Evolutionary conservation across 2,797 vertebrate genomes (phyloP), one percentile per base, ranked within the genome.

Genomic region (Ataeniobius toweri): DNA sequence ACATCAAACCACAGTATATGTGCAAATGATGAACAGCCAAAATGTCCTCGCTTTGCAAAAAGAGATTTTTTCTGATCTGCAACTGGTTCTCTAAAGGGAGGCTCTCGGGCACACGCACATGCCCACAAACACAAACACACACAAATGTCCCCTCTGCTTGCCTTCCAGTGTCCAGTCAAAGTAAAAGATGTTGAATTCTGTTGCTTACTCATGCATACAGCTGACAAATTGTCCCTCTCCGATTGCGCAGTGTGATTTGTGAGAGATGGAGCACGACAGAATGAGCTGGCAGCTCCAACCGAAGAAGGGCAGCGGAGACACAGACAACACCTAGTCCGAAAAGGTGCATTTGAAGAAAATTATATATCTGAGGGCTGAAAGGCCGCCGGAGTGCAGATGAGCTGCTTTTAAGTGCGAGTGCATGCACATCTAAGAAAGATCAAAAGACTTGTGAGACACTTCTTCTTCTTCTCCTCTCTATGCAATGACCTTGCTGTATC

Each of bases 141-240:
- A 80, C 80, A 73, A 48, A 69, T 61, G 46, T 71, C 65, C 76
- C 68, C 79, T 72, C 76, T 69, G n/a, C 48, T 78, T 65, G 16
- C 77, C 76, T 76, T 75, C 76, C 78, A 86, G 80, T 88, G 93
- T 94, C 91, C 91, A 90, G 94, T 94, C 94, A 92, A 86, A 92
- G 91, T 95, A 94, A 94, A 95, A 93, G 94, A 94, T 91, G 94
- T 92, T 89, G 91, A 94, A 94, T 94, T 93, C 91, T 89, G 92
- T 89, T 94, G 94, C 94, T 94, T 93, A 93, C 93, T 94, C 95
- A 94, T 95, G 94, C 95, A 95, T 94, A 94, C 91, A 75, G 88
- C 91, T 90, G 91, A 94, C 93, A 96, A 95, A 96, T 94, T 94
- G 94, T 94, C 91, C 91, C 94, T 88, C 92, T 93, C 89, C 86